Evolutionary conservation across 2,888 invertebrate genomes (phyloP).

Genomic region (Mesodorylaimus sp.): DNA sequence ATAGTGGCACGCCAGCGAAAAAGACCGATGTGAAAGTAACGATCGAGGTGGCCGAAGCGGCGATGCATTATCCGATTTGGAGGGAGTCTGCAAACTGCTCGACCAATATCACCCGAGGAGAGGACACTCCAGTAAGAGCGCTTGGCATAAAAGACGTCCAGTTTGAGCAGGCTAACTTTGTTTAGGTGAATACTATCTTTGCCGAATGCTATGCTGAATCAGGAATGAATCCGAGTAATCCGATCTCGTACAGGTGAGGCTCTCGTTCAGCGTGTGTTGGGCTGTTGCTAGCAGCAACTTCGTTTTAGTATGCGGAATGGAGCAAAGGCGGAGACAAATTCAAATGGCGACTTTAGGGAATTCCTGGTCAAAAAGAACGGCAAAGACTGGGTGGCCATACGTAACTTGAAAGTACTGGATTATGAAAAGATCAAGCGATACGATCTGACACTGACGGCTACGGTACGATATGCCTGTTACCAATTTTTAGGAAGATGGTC

Average conservation of each 20-base stretch:
- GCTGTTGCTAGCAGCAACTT: neutral
- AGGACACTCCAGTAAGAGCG: conserved; percentile 20
- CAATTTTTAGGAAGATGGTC: neutral
- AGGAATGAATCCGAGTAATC: conserved; percentile 15
- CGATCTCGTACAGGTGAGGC: conserved; percentile 19
- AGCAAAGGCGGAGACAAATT: conserved; percentile 15
- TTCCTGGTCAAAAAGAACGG: conserved; percentile 16
- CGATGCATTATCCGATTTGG: conserved; percentile 38
- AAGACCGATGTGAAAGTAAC: conserved; percentile 55
- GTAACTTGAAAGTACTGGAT: conserved; percentile 24
- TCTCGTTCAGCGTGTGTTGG: neutral
- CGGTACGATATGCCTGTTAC: conserved; percentile 13
- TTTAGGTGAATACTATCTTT: conserved; percentile 20
- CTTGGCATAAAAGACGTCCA: no score
- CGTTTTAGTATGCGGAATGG: conserved; percentile 15
- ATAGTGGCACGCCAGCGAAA: conserved; percentile 49
- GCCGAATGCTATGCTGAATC: conserved; percentile 21
- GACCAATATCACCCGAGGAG: conserved; percentile 16
- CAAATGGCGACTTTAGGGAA: conserved; percentile 21
- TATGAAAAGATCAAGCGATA: conserved; percentile 24
- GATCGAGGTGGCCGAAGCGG: conserved; percentile 66
- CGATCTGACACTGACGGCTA: conserved; percentile 25
- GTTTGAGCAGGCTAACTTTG: conserved; percentile 6
- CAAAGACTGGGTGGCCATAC: conserved; percentile 16
- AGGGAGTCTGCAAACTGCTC: conserved; percentile 18